Conservation (phyloP, 2,113 vertebrate genomes). For the Xyrauchen texanus region DNA sequence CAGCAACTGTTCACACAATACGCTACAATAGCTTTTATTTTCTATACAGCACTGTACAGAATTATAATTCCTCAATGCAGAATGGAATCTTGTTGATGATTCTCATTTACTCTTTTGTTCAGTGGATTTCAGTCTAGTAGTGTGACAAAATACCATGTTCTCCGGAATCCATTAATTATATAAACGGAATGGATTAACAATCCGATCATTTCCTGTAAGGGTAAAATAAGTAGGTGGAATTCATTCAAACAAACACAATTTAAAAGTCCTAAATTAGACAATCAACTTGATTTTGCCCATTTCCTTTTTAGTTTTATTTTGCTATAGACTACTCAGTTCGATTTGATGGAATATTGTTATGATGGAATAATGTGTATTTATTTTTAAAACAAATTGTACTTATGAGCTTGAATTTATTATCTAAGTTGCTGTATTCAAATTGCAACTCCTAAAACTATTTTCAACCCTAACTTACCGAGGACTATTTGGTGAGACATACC, state of each 20-base stretch:
- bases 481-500: constrained; percentile 92
- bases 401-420: background rate
- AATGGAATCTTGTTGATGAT: no score
- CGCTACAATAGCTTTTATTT: no score
- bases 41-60: no score
- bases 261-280: background rate
- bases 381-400: background rate
- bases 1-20: no score
- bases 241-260: background rate
- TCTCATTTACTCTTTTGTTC: background rate
- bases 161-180: background rate
- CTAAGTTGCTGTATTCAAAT: background rate
- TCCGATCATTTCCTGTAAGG: constrained; percentile 40
- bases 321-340: no score
- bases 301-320: background rate
- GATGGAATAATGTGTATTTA: background rate
- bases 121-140: background rate
- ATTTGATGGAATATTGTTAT: no score
- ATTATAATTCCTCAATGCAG: no score
- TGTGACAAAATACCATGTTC: no score
- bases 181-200: background rate
- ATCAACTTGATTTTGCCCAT: background rate
- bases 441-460: constrained; percentile 33
- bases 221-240: background rate
- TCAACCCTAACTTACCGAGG: constrained; percentile 79